phyloP scores from a whole-genome alignment of 2,113 vertebrate species.

The Copsychus sechellarum region DNA sequence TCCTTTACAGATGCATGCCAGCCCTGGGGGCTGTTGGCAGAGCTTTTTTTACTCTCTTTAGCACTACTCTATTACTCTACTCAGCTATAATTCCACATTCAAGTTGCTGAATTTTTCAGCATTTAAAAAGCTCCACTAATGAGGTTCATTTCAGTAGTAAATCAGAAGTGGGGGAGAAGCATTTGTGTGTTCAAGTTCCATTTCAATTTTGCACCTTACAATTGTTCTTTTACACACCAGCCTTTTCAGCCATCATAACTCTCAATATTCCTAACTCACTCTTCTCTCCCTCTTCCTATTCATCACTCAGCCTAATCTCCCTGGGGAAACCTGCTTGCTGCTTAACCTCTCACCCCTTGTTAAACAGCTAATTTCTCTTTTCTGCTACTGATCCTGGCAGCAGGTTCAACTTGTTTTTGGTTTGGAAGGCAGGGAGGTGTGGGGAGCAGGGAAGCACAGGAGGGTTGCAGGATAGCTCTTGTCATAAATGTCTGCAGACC shows the following conservation, averaged over 20 bases:
- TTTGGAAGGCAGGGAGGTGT: background rate
- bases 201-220: background rate
- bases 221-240: background rate
- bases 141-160: background rate
- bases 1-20: background rate
- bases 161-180: background rate
- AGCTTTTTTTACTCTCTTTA: background rate
- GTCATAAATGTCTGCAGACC: background rate
- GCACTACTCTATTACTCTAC: background rate
- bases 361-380: slow-evolving; percentile 76
- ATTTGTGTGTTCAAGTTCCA: background rate
- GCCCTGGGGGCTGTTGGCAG: background rate
- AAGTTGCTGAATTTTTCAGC: background rate
- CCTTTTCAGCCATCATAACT: background rate
- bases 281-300: slow-evolving; percentile 23
- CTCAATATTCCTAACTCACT: background rate
- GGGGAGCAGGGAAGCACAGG: background rate
- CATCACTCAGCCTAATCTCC: slow-evolving; percentile 67
- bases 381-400: slow-evolving; percentile 66
- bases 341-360: slow-evolving; percentile 75
- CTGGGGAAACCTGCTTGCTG: slow-evolving; percentile 62
- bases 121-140: background rate
- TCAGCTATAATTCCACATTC: background rate
- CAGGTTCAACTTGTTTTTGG: background rate
- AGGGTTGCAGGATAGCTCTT: background rate